Evolutionary conservation across 2,888 invertebrate species (phyloP), one percentile per base, ranked within the genome.

Genomic region (Hartigia nigra): DNA sequence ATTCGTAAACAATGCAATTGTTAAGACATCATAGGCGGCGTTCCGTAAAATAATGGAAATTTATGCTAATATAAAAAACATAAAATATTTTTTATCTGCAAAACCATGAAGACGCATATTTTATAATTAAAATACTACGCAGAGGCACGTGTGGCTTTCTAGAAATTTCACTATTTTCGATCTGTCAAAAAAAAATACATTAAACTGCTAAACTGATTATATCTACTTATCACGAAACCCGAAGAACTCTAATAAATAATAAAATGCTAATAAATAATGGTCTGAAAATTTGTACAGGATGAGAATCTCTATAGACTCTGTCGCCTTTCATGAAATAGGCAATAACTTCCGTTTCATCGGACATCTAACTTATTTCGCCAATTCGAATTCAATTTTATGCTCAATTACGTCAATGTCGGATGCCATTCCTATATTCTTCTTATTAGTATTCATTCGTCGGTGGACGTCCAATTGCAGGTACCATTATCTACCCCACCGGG

Each of bases 361-460:
- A 76, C 81, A 72, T 78, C 80, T 76, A 83, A 83, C 82, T 84
- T 83, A 84, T 82, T 82, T 85, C 82, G 79, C 81, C 76, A 81
- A 80, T 79, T 82, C 81, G 82, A 84, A 84, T 80, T 84, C 83
- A 79, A 85, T 85, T 85, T 84, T 82, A 83, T 82, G 83, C 81
- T 82, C 82, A 85, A 85, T 85, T 85, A 85, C 78, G 79, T 23
- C 23, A 55, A 23, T 55, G 23, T 55, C 55, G 55, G 23, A 9
- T 1, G 23, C 55, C 55, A 55, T 23, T 9, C 55, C 55, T 55
- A 55, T 55, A 55, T 14, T 55, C 31, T 72, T 72, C 72, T 72
- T 72, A 72, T 72, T 72, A 72, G 72, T 72, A 72, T 72, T 72
- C 72, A 72, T 72, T 72, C 72, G 72, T 32, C 72, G 72, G 72